Evolutionary conservation across 1,140 invertebrate species (phyloP), one percentile per base, ranked within the genome.

Genomic region (Bombyx mori): DNA sequence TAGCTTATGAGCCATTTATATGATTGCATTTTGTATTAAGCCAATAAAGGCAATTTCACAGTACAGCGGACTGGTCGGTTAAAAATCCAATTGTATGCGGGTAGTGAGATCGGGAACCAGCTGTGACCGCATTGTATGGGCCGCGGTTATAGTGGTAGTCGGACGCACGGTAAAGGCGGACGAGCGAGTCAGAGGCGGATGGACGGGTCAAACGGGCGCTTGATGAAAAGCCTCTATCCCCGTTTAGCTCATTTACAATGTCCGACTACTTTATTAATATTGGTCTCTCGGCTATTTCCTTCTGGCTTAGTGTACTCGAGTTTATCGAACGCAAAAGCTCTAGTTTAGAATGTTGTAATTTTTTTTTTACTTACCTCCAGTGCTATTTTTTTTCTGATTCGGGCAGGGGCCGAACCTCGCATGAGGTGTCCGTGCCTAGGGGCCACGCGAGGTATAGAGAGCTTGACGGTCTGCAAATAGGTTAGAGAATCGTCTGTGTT

Each of bases 31-130:
- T 47, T 47, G 45, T 47, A 22, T 54, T 54, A 8, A 54, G 18
- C 45, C 4, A 46, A 26, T 45, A 54, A 54, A 54, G 53, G 53
- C 53, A 54, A 54, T 54, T 42, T 59, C 44, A 42, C 53, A 61
- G 10, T 56, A 44, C 46, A 52, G 52, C 57, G 50, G 54, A 46
- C 52, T 56, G 54, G 48, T 53, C 57, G 60, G 60, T 65, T 66
- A 72, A 69, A 69, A 69, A 63, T 65, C 64, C 64, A 67, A 72
- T 72, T 63, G 65, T 58, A 61, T 57, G 57, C 62, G 62, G 63
- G 60, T 53, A 42, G 55, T n/a, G 54, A 44, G 54, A 57, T 57
- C 63, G 52, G 65, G 54, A 56, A 61, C 54, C 65, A 64, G 61
- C 63, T 65, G 65, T 63, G 66, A 66, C 63, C 65, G 61, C 65